Evolutionary conservation across 2,888 invertebrate genomes (phyloP), one percentile per base, ranked within the genome.

Genomic region (Desoria tigrina): DNA sequence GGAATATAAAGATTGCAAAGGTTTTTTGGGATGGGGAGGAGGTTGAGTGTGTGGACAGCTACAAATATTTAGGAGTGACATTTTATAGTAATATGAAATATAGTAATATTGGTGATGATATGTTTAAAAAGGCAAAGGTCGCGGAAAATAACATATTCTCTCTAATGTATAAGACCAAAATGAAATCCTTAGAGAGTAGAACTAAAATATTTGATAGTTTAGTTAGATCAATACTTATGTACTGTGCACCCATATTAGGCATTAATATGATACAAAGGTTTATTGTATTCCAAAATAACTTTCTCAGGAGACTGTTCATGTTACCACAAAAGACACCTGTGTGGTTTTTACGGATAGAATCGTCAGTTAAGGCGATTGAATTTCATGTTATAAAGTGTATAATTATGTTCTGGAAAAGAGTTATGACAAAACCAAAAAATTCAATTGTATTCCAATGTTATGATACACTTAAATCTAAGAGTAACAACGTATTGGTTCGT

Each of bases 1-100:
- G 7, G 1, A 27, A 23, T 21, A 51, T 24, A 56, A 6, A 16
- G 2, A 53, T 16, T 1, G 49, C 63, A 16, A 49, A 57, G n/a
- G 1, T 63, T 4, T 54, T 49, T 11, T 57, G 63, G 63, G 42
- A n/a, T n/a, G n/a, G n/a, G n/a, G n/a, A n/a, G n/a, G n/a, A n/a
- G n/a, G n/a, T n/a, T n/a, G n/a, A n/a, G n/a, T n/a, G n/a, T n/a
- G n/a, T n/a, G n/a, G n/a, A n/a, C n/a, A n/a, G n/a, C n/a, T n/a
- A n/a, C n/a, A n/a, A n/a, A n/a, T 63, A 54, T 49, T 26, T 63
- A 7, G 63, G 63, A 1, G 63, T 50, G 1, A 21, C 56, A 7
- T 63, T 63, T 24, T 9, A 24, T 56, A 11, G 23, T 11, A 63
- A 63, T 2, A 18, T 57, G 1, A 42, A 21, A 11, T 18, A 21